Conservation (phyloP, 2,113 vertebrate species). For the Erythrolamprus reginae region DNA sequence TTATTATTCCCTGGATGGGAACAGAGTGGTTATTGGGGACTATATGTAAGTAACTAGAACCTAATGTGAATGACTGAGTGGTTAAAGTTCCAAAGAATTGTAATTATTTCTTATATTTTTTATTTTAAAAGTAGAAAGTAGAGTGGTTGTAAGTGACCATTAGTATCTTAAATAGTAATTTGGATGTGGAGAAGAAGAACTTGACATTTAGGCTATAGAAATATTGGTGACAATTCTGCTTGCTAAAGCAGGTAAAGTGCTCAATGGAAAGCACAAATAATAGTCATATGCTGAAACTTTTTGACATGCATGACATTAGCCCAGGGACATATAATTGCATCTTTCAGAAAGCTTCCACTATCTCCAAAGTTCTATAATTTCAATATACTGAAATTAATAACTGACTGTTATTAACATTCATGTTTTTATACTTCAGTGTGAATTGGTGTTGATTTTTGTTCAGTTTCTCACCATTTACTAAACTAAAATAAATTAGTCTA, state of each 20-base stretch:
- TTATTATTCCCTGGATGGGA: not conserved
- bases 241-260: not conserved
- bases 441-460: not conserved
- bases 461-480: not conserved
- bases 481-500: not conserved
- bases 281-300: not conserved
- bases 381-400: too few relatives aligned
- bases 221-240: not conserved
- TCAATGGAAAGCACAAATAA: not conserved
- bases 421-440: not conserved
- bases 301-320: not conserved
- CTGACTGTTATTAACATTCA: not conserved
- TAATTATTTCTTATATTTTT: not conserved
- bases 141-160: not conserved
- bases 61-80: not conserved
- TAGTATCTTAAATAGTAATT: not conserved
- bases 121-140: not conserved
- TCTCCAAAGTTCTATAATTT: not conserved
- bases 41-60: not conserved
- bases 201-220: not conserved
- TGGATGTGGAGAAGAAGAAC: not conserved
- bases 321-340: not conserved
- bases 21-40: not conserved
- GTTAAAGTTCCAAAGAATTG: not conserved
- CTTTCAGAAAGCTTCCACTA: not conserved